A percentile compares a stretch with the other conserved stretches of the same genome.
These are phyloP conservation scores for Noctua comes DNA, from an alignment of 2,888 invertebrate genomes.

Conservation along the genomic window DNA sequence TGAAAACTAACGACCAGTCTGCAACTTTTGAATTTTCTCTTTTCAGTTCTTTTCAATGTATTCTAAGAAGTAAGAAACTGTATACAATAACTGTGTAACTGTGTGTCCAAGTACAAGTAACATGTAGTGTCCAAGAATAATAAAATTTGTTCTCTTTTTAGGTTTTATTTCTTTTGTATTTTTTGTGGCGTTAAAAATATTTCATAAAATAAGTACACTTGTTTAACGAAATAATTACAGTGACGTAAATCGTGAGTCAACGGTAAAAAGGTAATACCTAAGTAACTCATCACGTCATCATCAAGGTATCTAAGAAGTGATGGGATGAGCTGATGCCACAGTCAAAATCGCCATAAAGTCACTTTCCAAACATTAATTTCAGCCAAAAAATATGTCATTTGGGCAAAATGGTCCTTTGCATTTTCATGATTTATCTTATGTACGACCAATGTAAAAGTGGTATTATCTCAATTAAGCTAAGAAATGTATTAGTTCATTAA, in stretches of 20 bases:
- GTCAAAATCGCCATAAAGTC: not conserved
- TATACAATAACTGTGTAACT: not conserved
- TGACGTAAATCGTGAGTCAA: conserved; percentile 14
- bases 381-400: too few species aligned
- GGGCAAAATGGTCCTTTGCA: not conserved
- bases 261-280: not conserved
- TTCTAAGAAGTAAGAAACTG: not conserved
- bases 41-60: not conserved
- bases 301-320: not conserved
- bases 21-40: not conserved
- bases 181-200: not conserved
- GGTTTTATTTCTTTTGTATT: not conserved
- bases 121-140: not conserved
- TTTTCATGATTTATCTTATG: not conserved
- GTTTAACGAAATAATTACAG: not conserved
- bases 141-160: conserved; percentile 3
- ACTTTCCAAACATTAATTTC: not conserved
- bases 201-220: too few species aligned
- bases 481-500: not conserved
- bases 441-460: not conserved
- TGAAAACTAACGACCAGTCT: not conserved
- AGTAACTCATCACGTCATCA: not conserved
- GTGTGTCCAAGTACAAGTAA: too few species aligned
- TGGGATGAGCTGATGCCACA: not conserved
- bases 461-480: not conserved